Evolutionary conservation across 92 coral and sea anemone genomes (phyloP).

Genomic region (Zoanthus sociatus): DNA sequence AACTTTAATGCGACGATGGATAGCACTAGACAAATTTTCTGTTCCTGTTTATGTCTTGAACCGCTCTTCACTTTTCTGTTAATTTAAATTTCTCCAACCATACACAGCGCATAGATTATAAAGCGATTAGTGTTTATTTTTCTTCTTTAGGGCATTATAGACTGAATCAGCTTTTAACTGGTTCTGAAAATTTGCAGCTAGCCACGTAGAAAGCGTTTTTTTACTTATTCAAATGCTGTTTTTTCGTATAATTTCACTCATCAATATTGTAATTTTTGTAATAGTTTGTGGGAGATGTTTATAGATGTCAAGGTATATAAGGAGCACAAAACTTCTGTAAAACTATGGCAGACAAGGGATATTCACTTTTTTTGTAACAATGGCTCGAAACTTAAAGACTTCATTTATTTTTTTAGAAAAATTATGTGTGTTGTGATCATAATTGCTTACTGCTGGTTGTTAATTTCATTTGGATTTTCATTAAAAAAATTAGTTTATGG

Average conservation of each 20-base stretch:
- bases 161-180: neutral
- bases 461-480: neutral
- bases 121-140: neutral
- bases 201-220: conserved; percentile 15
- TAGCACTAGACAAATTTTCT: conserved; percentile 51
- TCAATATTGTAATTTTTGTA: conserved; percentile 19
- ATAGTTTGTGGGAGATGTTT: conserved; percentile 35
- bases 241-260: neutral
- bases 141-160: neutral
- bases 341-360: neutral
- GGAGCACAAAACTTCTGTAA: neutral
- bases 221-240: neutral
- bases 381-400: neutral
- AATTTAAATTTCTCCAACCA: conserved; percentile 9
- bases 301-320: conserved; percentile 30
- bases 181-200: neutral
- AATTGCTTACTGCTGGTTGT: neutral
- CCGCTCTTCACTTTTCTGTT: conserved; percentile 21
- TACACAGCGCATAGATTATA: neutral
- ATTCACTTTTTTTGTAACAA: too few relatives aligned
- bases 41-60: conserved; percentile 42
- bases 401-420: neutral
- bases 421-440: neutral
- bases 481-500: neutral
- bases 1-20: conserved; percentile 75